A percentile compares a stretch with the other conserved stretches of the same genome.
These are phyloP conservation scores for Archaeoteleia sp. DNA, from an alignment of 2,888 invertebrate species.

Conservation along the genomic window DNA sequence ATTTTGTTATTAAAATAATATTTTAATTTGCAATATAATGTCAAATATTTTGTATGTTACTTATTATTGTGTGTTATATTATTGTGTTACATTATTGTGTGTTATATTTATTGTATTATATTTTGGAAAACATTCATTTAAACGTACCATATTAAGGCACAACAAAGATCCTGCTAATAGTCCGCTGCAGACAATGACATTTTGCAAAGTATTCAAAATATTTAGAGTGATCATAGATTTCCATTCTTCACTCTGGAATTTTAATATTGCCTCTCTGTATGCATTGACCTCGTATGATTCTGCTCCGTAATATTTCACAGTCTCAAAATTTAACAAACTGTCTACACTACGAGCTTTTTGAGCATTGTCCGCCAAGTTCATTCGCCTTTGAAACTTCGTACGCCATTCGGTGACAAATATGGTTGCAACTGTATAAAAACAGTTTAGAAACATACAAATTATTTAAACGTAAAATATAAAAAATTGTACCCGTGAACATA, in stretches of 20 bases:
- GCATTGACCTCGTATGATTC: slow-evolving; percentile 92
- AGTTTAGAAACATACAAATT: background rate
- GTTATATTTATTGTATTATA: too few relatives aligned
- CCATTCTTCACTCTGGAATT: slow-evolving; percentile 95
- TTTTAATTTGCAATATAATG: background rate
- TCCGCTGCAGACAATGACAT: slow-evolving; percentile 90
- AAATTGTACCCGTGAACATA: too few relatives aligned
- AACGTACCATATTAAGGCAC: slow-evolving; percentile 87
- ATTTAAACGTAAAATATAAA: background rate
- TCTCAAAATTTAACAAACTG: slow-evolving; percentile 97
- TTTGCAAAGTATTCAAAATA: slow-evolving; percentile 93
- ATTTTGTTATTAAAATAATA: too few relatives aligned
- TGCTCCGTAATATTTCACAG: slow-evolving; percentile 98
- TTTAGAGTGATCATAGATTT: slow-evolving; percentile 89
- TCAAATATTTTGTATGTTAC: too few relatives aligned
- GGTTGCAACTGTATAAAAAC: slow-evolving; percentile 82
- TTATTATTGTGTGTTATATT: too few relatives aligned
- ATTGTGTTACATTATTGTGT: too few relatives aligned
- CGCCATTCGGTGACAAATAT: slow-evolving; percentile 97
- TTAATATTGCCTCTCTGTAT: slow-evolving; percentile 88
- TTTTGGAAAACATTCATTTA: slow-evolving; percentile 1
- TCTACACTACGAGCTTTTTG: slow-evolving; percentile 95
- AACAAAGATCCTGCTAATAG: slow-evolving; percentile 90
- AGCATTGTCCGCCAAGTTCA: slow-evolving; percentile 96
- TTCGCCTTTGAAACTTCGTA: slow-evolving; percentile 93